Evolutionary conservation across 2,113 vertebrate genomes (phyloP).

Genomic region (Phaetusa simplex): DNA sequence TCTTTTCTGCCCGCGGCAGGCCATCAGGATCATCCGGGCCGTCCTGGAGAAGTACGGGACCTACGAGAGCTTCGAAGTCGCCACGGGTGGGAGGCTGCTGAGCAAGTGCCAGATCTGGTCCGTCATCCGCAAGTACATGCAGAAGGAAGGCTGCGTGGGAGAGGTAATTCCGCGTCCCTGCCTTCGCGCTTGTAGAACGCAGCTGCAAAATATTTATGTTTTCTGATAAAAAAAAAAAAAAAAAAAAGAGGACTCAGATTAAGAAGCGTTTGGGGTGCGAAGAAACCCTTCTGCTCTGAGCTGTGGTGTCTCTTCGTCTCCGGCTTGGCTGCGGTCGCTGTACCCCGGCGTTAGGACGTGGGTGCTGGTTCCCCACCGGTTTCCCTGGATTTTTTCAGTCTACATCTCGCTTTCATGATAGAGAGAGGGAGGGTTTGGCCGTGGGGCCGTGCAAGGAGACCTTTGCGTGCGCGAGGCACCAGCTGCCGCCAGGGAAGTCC

Average conservation of each 20-base stretch:
- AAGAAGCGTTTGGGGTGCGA: background rate
- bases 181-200: background rate
- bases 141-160: conserved; percentile 93
- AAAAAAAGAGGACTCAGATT: background rate
- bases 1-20: conserved; percentile 64
- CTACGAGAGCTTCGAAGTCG: conserved; percentile 91
- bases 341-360: accelerated
- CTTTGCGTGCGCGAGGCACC: background rate
- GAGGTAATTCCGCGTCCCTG: conserved; percentile 78
- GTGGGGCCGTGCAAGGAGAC: background rate
- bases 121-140: conserved; percentile 90
- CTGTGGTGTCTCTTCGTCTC: background rate
- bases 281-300: background rate
- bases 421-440: background rate
- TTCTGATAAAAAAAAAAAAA: background rate
- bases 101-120: conserved; percentile 96
- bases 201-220: background rate
- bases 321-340: background rate
- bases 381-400: background rate
- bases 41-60: conserved; percentile 90
- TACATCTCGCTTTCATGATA: background rate
- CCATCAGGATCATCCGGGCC: conserved; percentile 87
- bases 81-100: conserved; percentile 86
- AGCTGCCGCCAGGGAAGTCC: background rate
- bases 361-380: background rate